Evolutionary conservation across 2,113 vertebrate genomes (phyloP).

Genomic region (Microcebus ravelobensis): DNA sequence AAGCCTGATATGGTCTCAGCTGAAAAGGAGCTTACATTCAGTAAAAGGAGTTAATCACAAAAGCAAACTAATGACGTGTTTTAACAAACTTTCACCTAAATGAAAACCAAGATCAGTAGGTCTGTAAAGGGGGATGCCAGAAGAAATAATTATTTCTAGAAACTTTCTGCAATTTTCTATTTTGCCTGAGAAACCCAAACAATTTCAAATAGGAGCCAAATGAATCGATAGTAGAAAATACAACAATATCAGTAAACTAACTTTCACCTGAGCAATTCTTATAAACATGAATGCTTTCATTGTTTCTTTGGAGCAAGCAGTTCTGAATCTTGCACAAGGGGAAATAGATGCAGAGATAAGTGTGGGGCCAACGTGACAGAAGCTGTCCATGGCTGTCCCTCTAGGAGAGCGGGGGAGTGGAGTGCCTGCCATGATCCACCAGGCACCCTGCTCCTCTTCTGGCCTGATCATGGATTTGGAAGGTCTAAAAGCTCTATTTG

Average conservation of each 20-base stretch:
- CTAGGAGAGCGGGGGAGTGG: neutral
- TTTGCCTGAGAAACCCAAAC: neutral
- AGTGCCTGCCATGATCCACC: neutral
- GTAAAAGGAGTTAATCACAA: neutral
- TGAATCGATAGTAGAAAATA: fast-evolving
- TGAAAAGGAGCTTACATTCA: neutral
- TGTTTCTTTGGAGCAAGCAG: slow-evolving; percentile 41
- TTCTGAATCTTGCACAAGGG: slow-evolving; percentile 18
- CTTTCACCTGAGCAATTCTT: neutral
- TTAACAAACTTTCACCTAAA: neutral
- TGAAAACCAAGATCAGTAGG: neutral
- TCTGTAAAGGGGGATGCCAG: neutral
- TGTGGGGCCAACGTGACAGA: neutral
- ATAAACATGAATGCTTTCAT: neutral
- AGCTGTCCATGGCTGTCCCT: neutral
- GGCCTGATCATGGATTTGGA: neutral
- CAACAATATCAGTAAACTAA: neutral
- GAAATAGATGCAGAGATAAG: slow-evolving; percentile 54
- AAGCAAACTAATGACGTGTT: neutral
- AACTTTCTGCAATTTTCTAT: neutral
- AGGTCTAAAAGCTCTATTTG: neutral
- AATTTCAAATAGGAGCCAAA: neutral
- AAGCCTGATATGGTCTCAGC: fast-evolving
- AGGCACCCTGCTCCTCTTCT: neutral
- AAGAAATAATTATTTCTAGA: neutral